Conservation (phyloP, 2,113 vertebrate genomes). For the Sinocyclocheilus rhinocerous region DNA sequence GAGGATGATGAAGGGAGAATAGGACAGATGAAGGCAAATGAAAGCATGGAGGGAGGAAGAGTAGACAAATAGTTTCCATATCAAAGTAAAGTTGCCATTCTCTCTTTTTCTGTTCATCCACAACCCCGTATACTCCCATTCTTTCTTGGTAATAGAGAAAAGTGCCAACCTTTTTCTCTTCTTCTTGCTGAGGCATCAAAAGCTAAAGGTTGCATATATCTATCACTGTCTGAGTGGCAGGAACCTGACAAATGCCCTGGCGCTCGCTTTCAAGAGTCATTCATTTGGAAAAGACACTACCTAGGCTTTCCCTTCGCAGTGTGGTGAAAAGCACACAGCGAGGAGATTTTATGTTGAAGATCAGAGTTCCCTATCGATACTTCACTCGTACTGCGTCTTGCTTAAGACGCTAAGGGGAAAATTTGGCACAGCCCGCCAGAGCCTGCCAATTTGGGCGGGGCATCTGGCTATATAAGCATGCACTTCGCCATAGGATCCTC, state of each 20-base stretch:
- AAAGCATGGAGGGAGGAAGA: background rate
- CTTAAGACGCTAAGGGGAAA: too few relatives aligned
- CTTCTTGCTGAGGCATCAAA: slow-evolving; percentile 17
- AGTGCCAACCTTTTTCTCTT: slow-evolving; percentile 16
- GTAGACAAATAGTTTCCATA: slow-evolving; percentile 11
- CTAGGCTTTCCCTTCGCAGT: slow-evolving; percentile 9
- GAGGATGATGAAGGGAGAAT: background rate
- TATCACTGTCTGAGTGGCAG: slow-evolving; percentile 21
- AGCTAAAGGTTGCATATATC: slow-evolving; percentile 46
- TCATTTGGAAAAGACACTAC: slow-evolving; percentile 2
- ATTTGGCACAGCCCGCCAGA: too few relatives aligned
- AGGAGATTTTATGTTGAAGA: too few relatives aligned
- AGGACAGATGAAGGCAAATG: background rate
- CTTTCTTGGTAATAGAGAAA: slow-evolving; percentile 39
- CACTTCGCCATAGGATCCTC: too few relatives aligned
- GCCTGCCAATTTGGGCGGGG: too few relatives aligned
- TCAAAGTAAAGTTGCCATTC: background rate
- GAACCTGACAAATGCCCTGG: slow-evolving; percentile 6
- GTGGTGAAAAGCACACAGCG: background rate
- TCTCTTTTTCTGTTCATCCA: background rate
- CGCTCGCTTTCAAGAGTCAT: background rate
- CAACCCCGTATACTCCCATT: slow-evolving; percentile 15
- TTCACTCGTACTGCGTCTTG: too few relatives aligned
- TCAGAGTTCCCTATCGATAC: too few relatives aligned
- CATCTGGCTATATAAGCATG: too few relatives aligned